These are phyloP conservation scores for Trachelus stipa DNA, from an alignment of 2,888 invertebrate genomes.

Conservation along the genomic window DNA sequence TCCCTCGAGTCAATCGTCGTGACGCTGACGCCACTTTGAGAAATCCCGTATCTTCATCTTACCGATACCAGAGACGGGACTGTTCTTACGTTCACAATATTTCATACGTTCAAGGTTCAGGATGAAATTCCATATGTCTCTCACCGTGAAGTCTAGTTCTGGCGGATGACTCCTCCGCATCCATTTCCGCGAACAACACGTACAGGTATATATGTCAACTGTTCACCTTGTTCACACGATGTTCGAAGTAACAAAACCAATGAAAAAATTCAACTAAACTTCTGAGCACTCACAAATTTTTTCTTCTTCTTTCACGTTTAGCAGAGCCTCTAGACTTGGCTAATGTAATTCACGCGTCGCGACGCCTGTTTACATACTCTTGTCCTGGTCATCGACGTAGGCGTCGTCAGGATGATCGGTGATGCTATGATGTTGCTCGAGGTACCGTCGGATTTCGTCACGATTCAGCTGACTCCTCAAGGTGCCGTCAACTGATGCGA, in stretches of 20 bases:
- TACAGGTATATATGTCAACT: background rate
- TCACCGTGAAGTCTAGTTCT: background rate
- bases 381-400: background rate
- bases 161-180: background rate
- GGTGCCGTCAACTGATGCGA: background rate
- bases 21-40: conserved; percentile 6
- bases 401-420: background rate
- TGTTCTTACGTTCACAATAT: background rate
- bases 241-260: background rate
- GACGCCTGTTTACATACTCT: background rate
- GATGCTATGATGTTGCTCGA: background rate
- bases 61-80: background rate
- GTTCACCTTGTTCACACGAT: background rate
- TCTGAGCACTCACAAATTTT: background rate
- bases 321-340: background rate
- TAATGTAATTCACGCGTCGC: background rate
- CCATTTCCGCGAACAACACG: background rate
- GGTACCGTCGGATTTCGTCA: background rate
- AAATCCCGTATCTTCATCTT: conserved; percentile 6
- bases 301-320: background rate
- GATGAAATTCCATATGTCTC: background rate
- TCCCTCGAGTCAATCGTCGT: conserved; percentile 1
- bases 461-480: background rate
- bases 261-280: background rate
- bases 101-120: background rate